Evolutionary conservation across 2,113 vertebrate species (phyloP), one percentile per base, ranked within the genome.

Genomic region (Caranx ignobilis): DNA sequence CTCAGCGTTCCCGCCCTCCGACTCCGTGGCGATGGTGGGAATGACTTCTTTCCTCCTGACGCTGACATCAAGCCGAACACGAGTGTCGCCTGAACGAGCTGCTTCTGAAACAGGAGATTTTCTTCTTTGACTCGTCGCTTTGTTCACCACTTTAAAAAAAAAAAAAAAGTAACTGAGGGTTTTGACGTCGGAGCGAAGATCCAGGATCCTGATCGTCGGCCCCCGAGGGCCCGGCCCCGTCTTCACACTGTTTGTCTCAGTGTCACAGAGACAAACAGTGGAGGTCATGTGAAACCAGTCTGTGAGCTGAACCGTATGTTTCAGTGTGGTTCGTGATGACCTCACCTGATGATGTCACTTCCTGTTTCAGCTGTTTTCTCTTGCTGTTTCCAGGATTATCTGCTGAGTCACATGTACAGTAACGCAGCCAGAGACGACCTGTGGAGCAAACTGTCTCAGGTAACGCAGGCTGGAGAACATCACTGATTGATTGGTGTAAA

Each of bases 381-480:
- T 26, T 83, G 2, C 52, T 9, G 8, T 13, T 81, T 94, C 32
- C 92, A 99, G 97, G 97, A 97, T 90, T 99, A 97, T 83, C 94
- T 99, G 94, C 96, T 95, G 88, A 96, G 96, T 93, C 97, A 99
- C 90, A 99, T 97, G 91, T 99, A 97, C 88, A 93, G 97, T 82
- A 99, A 98, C 84, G 97, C 97, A 55, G 97, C 95, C 84, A 95
- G 97, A 91, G 96, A 97, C 61, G 97, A 99, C 94, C 96, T 99
- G 55, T 98, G 97, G 97, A 97, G 94, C 88, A 97, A 95, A 32
- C 76, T 99, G 50, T 95, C 97, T 79, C 96, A 98, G 97, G 97
- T 99, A 26, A 26, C 26, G 26, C 26, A 26, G 26, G 5, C 35
- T 57, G 12, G 3, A 26, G 19, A 12, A 6, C 6, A 15, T 37